Base-by-base conservation (phyloP, 53 echinoderm and acorn worm species). In the Temnopleurus reevesii region DNA sequence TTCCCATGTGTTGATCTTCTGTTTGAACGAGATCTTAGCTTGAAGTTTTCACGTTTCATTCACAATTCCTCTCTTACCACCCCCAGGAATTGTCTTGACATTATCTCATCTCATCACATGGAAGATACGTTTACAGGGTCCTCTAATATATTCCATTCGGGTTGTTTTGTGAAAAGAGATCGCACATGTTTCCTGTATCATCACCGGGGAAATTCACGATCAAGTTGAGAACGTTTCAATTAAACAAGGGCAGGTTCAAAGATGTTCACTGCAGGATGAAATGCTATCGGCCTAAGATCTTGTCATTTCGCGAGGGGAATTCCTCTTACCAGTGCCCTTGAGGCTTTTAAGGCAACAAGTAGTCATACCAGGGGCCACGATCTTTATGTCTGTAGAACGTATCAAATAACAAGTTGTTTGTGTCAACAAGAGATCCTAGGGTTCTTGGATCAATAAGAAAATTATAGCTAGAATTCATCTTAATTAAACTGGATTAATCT, bases 41-140 rank as follows among this genome's bases (percentile, higher is more conserved):
- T 3, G 29, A 31, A 29, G 30, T 80, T 51, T 12, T 33, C 23
- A 4, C 36, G n/a, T 55, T 56, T 56, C 83, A 83, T 83, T 83
- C 83, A 83, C 38, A 83, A 83, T 55, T 83, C 53, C 83, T 33
- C 31, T 83, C 83, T 55, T 33, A 56, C 36, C 54, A 23, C 83
- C 57, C 56, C 38, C 56, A 23, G 30, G 17, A 83, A 83, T 83
- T 83, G 83, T 38, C 21, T 36, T 83, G 83, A 83, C 83, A 38
- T 36, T 83, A 83, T 83, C 83, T 49, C 30, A 53, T 83, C 83
- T 83, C 36, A 83, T 83, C 83, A 18, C n/a, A 7, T 10, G 54
- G 80, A 80, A 38, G 46, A 51, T 29, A 28, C 49, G 45, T 41
- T 80, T 17, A 29, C 26, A 41, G 46, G 43, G 46, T 51, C 80